Percentiles rank a stretch among this genome's conserved stretches.
phyloP scores from a whole-genome alignment of 2,888 invertebrate species.

The Tetropium fuscum region DNA sequence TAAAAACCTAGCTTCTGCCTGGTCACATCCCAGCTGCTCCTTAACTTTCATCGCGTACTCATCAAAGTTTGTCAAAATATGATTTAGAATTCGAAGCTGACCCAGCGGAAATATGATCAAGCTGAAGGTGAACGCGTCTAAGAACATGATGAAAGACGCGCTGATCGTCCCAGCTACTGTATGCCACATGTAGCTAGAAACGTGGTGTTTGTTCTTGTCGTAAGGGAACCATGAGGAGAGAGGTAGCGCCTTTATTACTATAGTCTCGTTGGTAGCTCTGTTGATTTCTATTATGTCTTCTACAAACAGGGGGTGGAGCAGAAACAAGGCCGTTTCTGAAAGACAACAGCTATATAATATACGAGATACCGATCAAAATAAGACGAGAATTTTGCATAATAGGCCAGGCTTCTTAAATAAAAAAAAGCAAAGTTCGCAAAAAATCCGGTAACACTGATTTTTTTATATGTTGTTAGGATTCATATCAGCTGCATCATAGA shows the following conservation, averaged over 20 bases:
- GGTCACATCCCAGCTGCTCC: background rate
- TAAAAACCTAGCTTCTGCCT: conserved; percentile 17
- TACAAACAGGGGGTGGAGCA: conserved; percentile 36
- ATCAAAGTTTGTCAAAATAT: conserved; percentile 32
- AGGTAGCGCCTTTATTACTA: conserved; percentile 31
- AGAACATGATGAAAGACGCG: conserved; percentile 34
- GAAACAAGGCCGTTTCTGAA: conserved; percentile 34
- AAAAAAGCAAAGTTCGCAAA: too few relatives aligned
- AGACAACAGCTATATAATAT: too few relatives aligned
- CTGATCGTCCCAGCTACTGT: conserved; percentile 34
- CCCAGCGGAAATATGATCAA: conserved; percentile 38
- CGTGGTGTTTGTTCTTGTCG: conserved; percentile 34
- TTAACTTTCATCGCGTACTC: conserved; percentile 4
- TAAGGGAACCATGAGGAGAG: conserved; percentile 41
- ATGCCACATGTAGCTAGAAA: conserved; percentile 37
- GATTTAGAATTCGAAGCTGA: conserved; percentile 36
- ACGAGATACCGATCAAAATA: too few relatives aligned
- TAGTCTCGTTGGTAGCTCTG: conserved; percentile 30
- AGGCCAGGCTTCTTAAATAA: too few relatives aligned
- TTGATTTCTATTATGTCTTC: conserved; percentile 21
- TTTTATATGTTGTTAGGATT: too few relatives aligned
- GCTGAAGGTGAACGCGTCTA: conserved; percentile 38
- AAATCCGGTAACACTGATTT: too few relatives aligned
- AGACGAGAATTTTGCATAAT: too few relatives aligned
- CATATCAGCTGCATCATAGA: too few relatives aligned